Evolutionary conservation across 1,140 invertebrate species (phyloP).

Genomic region (Zaprionus gabonicus): DNA sequence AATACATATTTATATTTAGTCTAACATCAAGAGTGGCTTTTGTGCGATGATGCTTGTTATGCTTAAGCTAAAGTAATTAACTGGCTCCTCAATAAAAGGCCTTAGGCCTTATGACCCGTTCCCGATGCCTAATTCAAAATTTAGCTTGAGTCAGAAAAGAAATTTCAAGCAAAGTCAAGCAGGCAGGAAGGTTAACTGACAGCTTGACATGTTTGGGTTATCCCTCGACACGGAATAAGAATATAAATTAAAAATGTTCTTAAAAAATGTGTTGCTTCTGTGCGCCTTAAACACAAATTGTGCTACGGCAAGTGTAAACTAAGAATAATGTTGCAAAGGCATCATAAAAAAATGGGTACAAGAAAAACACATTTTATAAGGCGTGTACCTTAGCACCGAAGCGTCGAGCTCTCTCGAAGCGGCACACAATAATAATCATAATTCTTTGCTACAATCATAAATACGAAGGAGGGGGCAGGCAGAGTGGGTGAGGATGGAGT

Average conservation of each 20-base stretch:
- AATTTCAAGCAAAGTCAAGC: neutral
- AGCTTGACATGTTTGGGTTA: slow-evolving; percentile 3
- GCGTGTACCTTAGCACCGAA: slow-evolving; percentile 1
- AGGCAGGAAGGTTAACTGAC: neutral
- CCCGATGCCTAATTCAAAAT: neutral
- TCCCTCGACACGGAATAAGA: neutral
- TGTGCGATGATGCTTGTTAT: neutral
- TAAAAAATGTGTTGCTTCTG: neutral
- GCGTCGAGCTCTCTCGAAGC: neutral
- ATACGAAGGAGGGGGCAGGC: neutral
- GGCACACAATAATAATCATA: slow-evolving; percentile 22
- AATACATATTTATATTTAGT: slow-evolving; percentile 1
- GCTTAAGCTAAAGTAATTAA: slow-evolving; percentile 13
- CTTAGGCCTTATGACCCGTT: neutral
- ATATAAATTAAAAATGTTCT: slow-evolving; percentile 22
- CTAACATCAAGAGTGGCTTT: neutral
- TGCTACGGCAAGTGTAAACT: slow-evolving; percentile 17
- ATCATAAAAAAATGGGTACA: slow-evolving; percentile 23
- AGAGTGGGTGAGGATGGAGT: neutral
- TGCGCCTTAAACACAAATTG: slow-evolving; percentile 8
- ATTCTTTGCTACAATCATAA: slow-evolving; percentile 26
- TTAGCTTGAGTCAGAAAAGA: neutral
- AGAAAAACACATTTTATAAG: slow-evolving; percentile 38
- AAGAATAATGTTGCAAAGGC: slow-evolving; percentile 14
- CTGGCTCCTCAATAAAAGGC: slow-evolving; percentile 13